Conservation (phyloP, 2,113 vertebrate species). For the Mesitornis unicolor region DNA sequence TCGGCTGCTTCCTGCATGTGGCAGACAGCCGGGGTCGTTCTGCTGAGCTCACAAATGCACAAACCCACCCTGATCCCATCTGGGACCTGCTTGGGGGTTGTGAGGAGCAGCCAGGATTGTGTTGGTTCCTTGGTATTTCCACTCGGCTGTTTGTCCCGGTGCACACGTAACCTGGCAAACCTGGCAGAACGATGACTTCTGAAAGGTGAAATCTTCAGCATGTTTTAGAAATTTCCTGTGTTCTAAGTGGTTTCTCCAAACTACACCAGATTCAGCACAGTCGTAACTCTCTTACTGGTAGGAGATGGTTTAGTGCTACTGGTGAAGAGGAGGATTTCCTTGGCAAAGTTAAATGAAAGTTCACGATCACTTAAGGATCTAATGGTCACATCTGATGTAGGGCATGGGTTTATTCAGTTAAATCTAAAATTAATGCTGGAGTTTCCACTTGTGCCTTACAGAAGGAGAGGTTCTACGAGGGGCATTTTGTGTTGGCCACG, state of each 20-base stretch:
- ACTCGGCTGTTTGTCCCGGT: fast-evolving
- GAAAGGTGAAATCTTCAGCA: not conserved
- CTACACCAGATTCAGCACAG: not conserved
- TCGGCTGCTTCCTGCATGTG: not conserved
- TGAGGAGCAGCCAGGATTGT: not conserved
- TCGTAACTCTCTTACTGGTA: not conserved
- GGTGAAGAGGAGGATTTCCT: not conserved
- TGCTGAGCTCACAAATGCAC: not conserved
- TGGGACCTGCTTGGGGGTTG: not conserved
- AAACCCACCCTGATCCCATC: not conserved
- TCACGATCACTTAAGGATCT: not conserved
- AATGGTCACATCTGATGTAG: fast-evolving
- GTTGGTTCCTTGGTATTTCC: not conserved
- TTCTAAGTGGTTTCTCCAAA: not conserved
- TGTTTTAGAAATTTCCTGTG: fast-evolving
- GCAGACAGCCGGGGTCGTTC: not conserved
- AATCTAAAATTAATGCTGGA: not conserved
- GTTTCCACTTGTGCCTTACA: slow-evolving; percentile 49
- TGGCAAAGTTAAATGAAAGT: not conserved
- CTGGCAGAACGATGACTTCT: not conserved
- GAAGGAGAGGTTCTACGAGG: slow-evolving; percentile 95
- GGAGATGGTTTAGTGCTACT: not conserved
- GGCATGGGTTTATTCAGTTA: not conserved
- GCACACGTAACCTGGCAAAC: not conserved
- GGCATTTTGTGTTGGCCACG: slow-evolving; percentile 83